Percentiles rank a stretch among this genome's conserved stretches.
phyloP scores from a whole-genome alignment of 2,888 invertebrate genomes.

The Julus scandinavius region DNA sequence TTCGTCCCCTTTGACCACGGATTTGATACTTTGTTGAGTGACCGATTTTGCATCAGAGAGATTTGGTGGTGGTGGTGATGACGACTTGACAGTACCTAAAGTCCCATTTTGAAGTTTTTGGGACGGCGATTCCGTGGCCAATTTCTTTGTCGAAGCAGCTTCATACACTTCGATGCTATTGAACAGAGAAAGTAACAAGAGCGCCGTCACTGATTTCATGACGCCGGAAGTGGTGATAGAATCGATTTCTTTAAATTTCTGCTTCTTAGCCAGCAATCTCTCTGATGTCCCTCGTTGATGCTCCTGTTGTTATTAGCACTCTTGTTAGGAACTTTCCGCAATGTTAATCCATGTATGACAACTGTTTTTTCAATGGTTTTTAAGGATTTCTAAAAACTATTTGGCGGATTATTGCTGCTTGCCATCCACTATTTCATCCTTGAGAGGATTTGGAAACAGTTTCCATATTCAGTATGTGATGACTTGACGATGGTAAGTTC shows the following conservation, averaged over 20 bases:
- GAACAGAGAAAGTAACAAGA: background rate
- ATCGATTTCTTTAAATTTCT: background rate
- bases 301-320: background rate
- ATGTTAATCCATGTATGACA: slow-evolving; percentile 23
- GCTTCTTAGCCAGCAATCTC: background rate
- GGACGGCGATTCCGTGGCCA: background rate
- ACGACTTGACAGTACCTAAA: background rate
- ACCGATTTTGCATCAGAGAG: background rate
- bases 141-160: background rate
- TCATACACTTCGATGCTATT: background rate
- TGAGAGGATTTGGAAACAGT: background rate
- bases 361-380: background rate
- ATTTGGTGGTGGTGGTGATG: background rate
- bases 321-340: background rate
- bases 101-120: background rate
- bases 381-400: background rate
- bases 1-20: background rate
- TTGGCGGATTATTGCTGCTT: background rate
- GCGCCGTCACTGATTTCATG: slow-evolving; percentile 24
- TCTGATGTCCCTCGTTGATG: background rate
- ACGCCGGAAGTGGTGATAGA: slow-evolving; percentile 1
- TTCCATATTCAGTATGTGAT: background rate
- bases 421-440: background rate
- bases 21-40: background rate
- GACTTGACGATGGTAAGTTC: background rate